A percentile compares a stretch with the other conserved stretches of the same genome.
Evolutionary conservation across 2,888 invertebrate genomes (phyloP).

Genomic region (Watsonalla cultraria): DNA sequence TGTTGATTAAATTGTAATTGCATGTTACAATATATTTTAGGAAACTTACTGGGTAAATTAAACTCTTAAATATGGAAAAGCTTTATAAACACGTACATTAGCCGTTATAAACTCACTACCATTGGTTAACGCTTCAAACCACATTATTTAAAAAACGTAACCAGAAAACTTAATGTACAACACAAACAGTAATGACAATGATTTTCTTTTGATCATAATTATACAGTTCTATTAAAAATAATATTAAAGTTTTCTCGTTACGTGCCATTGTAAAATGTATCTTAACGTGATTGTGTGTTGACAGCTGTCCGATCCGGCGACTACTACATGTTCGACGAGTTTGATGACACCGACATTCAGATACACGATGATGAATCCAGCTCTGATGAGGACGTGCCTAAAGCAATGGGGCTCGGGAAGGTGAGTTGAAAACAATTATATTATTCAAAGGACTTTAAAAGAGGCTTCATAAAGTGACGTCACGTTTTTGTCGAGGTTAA

Average conservation of each 20-base stretch:
- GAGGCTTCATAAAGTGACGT: too few relatives aligned
- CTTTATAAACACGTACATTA: constrained; percentile 1
- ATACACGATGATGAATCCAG: constrained; percentile 79
- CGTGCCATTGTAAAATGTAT: constrained; percentile 8
- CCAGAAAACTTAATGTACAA: constrained; percentile 13
- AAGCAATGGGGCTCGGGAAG: constrained; percentile 76
- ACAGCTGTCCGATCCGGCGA: constrained; percentile 98
- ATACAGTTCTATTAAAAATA: neutral
- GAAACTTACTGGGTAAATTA: too few relatives aligned
- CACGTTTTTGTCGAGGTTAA: too few relatives aligned
- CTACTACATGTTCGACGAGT: constrained; percentile 99
- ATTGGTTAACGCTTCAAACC: constrained; percentile 10
- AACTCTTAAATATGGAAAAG: neutral
- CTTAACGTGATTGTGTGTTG: constrained; percentile 22
- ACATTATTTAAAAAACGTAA: constrained; percentile 22
- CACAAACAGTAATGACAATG: too few relatives aligned
- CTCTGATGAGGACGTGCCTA: constrained; percentile 74
- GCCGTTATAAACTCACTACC: neutral
- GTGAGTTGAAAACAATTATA: constrained; percentile 38
- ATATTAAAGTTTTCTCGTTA: constrained; percentile 15
- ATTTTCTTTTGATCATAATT: too few relatives aligned
- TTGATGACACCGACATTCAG: constrained; percentile 89
- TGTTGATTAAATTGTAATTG: neutral
- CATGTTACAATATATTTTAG: neutral
- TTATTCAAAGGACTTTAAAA: neutral